Base-by-base conservation (phyloP, 92 coral and sea anemone species). In the Siderastrea siderea region DNA sequence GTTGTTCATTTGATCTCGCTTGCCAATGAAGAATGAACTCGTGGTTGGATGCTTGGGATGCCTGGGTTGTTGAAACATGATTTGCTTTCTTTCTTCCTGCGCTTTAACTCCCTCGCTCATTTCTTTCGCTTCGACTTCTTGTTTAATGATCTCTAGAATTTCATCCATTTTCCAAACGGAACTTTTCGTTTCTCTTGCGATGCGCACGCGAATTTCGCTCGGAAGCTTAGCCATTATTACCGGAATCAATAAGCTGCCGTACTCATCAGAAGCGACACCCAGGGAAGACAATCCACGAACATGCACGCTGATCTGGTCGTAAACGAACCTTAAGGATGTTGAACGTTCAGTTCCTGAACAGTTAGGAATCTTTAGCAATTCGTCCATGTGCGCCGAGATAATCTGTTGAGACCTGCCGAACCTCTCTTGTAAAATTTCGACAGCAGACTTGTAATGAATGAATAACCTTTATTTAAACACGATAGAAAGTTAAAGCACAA, bases 331-430 rank as follows among this genome's bases (percentile, higher is more conserved):
- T 15, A 92, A 38, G 51, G 71, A 50, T n/a, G 80, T 58, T 77
- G 91, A 63, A 53, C 73, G 75, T 55, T 91, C 89, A 47, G 62
- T 77, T n/a, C n/a, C n/a, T 48, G n/a, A 1, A 58, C 93, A 85
- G 78, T 80, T 71, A 44, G 74, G 91, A n/a, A 92, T 14, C 16
- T 89, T 89, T 38, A 92, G 70, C 38, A 91, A 60, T 67, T 91
- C 91, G 59, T 91, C 94, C 88, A 87, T 91, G 68, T 81, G 91
- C 7, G 88, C 90, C 4, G 88, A 81, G 52, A 91, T 86, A 1
- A 87, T 49, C 81, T 91, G 91, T 62, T 87, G 88, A n/a, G 94
- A 72, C 62, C 57, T 74, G 50, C 90, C 87, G 75, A 84, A 84
- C 13, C 91, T 62, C 49, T 78, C 45, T 3, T 84, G 43, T 15